A percentile compares a stretch with the other conserved stretches of the same genome.
These are phyloP conservation scores for Listrodromus nycthemerus DNA, from an alignment of 2,888 invertebrate species.

Conservation along the genomic window DNA sequence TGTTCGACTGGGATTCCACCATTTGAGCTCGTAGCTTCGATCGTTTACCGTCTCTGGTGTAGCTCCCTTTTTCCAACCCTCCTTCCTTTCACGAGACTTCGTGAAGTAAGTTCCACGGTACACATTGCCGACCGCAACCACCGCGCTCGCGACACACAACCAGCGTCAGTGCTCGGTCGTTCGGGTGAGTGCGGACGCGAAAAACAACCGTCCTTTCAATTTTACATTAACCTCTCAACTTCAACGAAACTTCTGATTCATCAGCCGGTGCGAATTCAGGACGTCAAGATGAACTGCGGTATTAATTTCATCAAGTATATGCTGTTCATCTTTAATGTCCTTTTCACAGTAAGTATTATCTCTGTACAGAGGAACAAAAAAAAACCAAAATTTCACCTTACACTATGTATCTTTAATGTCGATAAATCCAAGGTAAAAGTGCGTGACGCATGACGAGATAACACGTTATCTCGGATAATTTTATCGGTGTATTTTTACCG, in stretches of 20 bases:
- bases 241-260: background rate
- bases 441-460: slow-evolving; percentile 49
- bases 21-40: background rate
- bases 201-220: slow-evolving; percentile 1
- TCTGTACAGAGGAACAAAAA: background rate
- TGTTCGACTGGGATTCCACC: background rate
- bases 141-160: slow-evolving; percentile 1
- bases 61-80: slow-evolving; percentile 6
- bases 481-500: slow-evolving; percentile 25
- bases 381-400: background rate
- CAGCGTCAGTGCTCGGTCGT: background rate
- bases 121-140: slow-evolving; percentile 10
- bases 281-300: slow-evolving; percentile 85
- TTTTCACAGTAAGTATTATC: slow-evolving; percentile 90
- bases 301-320: slow-evolving; percentile 93
- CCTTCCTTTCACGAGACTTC: background rate
- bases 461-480: slow-evolving; percentile 33
- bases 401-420: background rate
- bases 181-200: background rate
- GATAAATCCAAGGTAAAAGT: background rate
- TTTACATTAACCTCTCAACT: background rate
- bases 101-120: slow-evolving; percentile 5
- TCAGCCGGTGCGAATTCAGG: background rate
- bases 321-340: slow-evolving; percentile 91
- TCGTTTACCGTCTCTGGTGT: background rate